Evolutionary conservation across 2,888 invertebrate species (phyloP), one percentile per base, ranked within the genome.

Genomic region (Drosophila planitibia): DNA sequence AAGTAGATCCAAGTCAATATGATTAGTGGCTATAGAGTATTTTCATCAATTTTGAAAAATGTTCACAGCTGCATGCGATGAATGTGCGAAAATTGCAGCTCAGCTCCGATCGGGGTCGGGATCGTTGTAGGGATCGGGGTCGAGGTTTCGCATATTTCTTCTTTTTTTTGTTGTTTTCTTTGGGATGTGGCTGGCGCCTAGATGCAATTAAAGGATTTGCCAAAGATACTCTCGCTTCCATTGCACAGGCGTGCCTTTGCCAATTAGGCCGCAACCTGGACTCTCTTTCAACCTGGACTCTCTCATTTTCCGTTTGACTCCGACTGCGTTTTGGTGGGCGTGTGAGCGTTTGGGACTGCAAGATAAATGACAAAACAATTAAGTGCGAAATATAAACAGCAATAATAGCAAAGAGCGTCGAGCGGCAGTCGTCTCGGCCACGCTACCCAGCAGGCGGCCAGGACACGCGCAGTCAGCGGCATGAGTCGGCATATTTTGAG

Each of bases 281-380:
- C 14, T 19, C 33, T 22, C n/a, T 57, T 33, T 41, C 33, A 10
- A 7, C 14, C n/a, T 22, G 47, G 47, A 25, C 25, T 25, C 35
- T 16, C 25, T 25, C 2, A 12, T 19, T 10, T 19, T 35, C 25
- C 25, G 16, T 19, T 28, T 22, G 58, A 32, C 39, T 57, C 37
- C 19, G n/a, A 37, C 30, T n/a, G 41, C 16, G 55, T 67, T 62
- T 58, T 39, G 54, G 61, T 62, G 62, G 79, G 66, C 69, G 71
- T 62, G 65, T 16, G 60, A 47, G 41, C 49, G 74, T 63, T 60
- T 63, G 52, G 63, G 63, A 65, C 67, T 70, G 86, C 63, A 91
- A 92, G 90, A 91, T 87, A 89, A 90, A 91, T 83, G 83, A 90
- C 88, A 92, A 92, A 92, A 91, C 92, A 91, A 92, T 91, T 92